A percentile compares a stretch with the other conserved stretches of the same genome.
These are phyloP conservation scores for Fregata magnificens DNA, from an alignment of 2,113 vertebrate species.

Conservation along the genomic window DNA sequence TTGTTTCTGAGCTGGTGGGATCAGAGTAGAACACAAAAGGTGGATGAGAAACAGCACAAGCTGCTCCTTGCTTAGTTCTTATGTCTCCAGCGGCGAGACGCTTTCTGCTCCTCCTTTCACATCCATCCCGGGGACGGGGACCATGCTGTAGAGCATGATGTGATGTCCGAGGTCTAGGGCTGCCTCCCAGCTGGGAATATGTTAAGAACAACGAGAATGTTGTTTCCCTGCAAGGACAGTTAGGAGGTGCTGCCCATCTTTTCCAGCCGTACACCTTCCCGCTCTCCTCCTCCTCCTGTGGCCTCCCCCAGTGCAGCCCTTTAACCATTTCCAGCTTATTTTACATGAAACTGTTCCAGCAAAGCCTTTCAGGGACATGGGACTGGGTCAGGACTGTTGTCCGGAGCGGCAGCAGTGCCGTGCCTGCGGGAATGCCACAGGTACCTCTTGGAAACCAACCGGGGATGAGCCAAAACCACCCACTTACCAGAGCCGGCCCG, in stretches of 20 bases:
- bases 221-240: neutral
- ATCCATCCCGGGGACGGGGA: accelerated
- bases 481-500: neutral
- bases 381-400: neutral
- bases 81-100: neutral
- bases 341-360: accelerated
- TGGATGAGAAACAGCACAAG: neutral
- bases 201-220: neutral
- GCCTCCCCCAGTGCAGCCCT: neutral
- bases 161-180: accelerated
- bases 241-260: neutral
- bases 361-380: accelerated
- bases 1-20: neutral
- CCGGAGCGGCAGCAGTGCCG: accelerated
- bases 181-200: neutral
- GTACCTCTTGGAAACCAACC: neutral
- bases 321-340: neutral
- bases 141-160: neutral
- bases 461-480: accelerated
- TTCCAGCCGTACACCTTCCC: neutral
- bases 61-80: neutral
- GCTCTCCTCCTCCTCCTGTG: neutral
- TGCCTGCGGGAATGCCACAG: neutral
- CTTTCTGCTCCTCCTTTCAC: neutral
- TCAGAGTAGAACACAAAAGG: neutral